Evolutionary conservation across 2,797 vertebrate species (phyloP).

Genomic region (Amazona ochrocephala): DNA sequence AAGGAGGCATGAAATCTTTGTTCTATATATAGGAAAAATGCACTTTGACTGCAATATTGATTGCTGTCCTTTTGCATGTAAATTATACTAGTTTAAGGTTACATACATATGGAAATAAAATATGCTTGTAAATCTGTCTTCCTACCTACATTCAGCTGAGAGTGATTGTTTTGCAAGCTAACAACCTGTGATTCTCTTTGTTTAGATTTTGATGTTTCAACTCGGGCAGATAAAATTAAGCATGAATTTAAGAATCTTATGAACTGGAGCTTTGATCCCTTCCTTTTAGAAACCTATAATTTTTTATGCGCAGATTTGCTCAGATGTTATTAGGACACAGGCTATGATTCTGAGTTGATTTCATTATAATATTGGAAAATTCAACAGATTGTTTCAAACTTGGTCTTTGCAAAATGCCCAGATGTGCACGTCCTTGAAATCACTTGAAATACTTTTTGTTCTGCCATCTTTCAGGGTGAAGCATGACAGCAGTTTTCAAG

Average conservation of each 20-base stretch:
- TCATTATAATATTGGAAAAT: conserved; percentile 10
- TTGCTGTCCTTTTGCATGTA: neutral
- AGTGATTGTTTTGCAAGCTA: neutral
- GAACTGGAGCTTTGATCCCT: neutral
- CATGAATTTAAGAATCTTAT: neutral
- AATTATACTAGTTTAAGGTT: neutral
- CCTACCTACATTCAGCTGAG: neutral
- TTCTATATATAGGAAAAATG: neutral
- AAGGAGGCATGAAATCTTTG: neutral
- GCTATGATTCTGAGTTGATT: neutral
- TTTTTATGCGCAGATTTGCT: neutral
- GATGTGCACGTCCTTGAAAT: neutral
- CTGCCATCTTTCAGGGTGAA: neutral
- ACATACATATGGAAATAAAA: neutral
- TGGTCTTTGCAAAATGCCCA: neutral
- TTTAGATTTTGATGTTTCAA: neutral
- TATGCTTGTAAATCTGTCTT: neutral
- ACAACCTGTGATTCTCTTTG: neutral
- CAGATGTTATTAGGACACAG: neutral
- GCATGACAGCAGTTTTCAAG: neutral
- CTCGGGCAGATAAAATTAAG: neutral
- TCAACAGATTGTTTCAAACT: neutral
- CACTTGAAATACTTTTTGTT: neutral
- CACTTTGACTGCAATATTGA: neutral
- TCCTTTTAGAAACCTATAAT: neutral